These are phyloP conservation scores for Cynoglossus semilaevis DNA, from an alignment of 2,113 vertebrate species.

Conservation along the genomic window DNA sequence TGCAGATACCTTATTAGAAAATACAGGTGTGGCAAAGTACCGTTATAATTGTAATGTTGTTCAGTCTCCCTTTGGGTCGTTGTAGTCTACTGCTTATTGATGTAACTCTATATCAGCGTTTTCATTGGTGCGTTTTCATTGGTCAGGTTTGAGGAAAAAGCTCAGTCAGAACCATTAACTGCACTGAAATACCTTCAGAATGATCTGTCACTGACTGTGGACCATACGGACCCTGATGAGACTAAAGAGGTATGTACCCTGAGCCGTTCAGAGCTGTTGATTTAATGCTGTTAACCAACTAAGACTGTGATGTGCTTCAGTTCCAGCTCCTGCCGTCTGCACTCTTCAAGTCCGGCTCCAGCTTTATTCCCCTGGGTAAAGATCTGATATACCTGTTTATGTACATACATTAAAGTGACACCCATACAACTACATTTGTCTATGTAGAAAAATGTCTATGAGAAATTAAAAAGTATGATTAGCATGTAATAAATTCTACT, in stretches of 20 bases:
- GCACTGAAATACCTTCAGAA: conserved; percentile 98
- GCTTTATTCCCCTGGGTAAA: conserved; percentile 95
- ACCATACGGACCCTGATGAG: conserved; percentile 95
- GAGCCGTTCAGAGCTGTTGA: too few relatives aligned
- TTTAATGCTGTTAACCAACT: too few relatives aligned
- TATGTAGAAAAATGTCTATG: too few relatives aligned
- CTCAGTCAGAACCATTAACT: conserved; percentile 91
- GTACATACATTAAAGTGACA: not conserved
- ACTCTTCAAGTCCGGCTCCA: conserved; percentile 93
- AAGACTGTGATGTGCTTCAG: conserved; percentile 66
- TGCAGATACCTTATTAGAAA: conserved; percentile 98
- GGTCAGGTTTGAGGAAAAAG: conserved; percentile 96
- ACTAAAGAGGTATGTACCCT: conserved; percentile 88
- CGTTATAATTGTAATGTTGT: too few relatives aligned
- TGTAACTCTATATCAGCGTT: not conserved
- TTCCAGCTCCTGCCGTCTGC: conserved; percentile 97
- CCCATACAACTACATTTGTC: not conserved
- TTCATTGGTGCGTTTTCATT: not conserved
- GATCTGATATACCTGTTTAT: too few relatives aligned
- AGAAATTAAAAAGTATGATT: too few relatives aligned
- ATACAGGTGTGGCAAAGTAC: conserved; percentile 80
- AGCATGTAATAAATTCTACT: too few relatives aligned
- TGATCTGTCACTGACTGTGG: conserved; percentile 93
- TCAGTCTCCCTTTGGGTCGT: too few relatives aligned
- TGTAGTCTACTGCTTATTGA: not conserved